A percentile compares a stretch with the other conserved stretches of the same genome.
Conservation (phyloP, 2,888 invertebrate genomes). For the Amaurobius ferox region DNA sequence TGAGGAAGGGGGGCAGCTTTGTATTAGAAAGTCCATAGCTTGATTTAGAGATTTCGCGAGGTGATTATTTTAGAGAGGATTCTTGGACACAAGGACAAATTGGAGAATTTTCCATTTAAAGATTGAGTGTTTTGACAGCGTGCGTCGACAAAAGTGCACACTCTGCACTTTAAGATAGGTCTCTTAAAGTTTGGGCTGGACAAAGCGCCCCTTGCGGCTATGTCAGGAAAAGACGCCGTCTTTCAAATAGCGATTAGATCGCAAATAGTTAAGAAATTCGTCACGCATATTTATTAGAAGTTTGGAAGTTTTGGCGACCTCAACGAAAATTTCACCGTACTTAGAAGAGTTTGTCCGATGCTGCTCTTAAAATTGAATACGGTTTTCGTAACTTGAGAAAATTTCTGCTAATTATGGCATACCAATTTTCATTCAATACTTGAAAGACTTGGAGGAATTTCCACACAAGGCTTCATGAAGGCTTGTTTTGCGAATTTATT, state of each 20-base stretch:
- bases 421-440: too few species aligned
- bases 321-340: too few species aligned
- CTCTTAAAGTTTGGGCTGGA: conserved; percentile 10
- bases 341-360: too few species aligned
- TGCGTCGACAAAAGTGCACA: conserved; percentile 23
- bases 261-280: not conserved
- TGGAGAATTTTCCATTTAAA: conserved; percentile 67
- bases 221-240: not conserved
- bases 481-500: too few species aligned
- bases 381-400: too few species aligned
- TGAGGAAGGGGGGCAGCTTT: conserved; percentile 2
- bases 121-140: conserved; percentile 61
- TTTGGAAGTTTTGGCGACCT: too few species aligned
- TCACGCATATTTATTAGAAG: too few species aligned
- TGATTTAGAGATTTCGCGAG: conserved; percentile 69
- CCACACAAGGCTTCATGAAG: too few species aligned
- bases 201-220: not conserved
- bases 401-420: too few species aligned
- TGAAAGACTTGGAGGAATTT: too few species aligned
- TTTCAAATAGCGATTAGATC: not conserved
- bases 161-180: not conserved
- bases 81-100: conserved; percentile 66
- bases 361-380: too few species aligned
- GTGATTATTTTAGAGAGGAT: conserved; percentile 68
- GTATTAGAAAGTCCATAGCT: conserved; percentile 68